Conservation (phyloP, 2,113 vertebrate species). For the Poecilia latipinna region DNA sequence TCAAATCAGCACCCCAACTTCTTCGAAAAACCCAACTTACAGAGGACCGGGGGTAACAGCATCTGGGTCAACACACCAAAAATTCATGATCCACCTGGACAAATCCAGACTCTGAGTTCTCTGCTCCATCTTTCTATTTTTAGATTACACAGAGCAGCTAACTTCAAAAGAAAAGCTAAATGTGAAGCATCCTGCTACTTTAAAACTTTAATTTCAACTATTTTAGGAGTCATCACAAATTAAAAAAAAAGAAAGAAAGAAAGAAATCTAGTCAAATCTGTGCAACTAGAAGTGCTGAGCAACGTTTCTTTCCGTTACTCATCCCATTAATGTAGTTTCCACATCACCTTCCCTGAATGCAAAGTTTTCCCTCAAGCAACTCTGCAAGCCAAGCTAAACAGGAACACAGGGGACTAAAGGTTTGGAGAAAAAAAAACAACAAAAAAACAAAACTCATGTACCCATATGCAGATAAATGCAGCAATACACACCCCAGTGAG, state of each 20-base stretch:
- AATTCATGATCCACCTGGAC: constrained; percentile 24
- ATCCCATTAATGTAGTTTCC: constrained; percentile 44
- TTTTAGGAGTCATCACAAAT: not conserved
- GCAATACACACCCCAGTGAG: constrained; percentile 63
- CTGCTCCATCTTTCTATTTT: not conserved
- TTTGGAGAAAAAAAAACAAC: constrained; percentile 23
- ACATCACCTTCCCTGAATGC: constrained; percentile 36
- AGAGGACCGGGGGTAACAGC: constrained; percentile 35
- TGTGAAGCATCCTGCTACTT: constrained; percentile 16
- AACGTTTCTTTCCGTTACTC: constrained; percentile 42
- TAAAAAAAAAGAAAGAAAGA: not conserved
- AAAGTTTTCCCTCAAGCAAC: constrained; percentile 51
- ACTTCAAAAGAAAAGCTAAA: constrained; percentile 25
- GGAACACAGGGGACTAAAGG: constrained; percentile 9
- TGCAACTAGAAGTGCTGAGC: constrained; percentile 6
- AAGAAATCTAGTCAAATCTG: constrained; percentile 23
- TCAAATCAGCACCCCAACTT: constrained; percentile 62
- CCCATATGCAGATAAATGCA: constrained; percentile 36
- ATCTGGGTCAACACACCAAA: constrained; percentile 23
- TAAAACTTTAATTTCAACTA: not conserved
- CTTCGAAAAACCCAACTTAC: constrained; percentile 57
- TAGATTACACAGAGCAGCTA: constrained; percentile 1
- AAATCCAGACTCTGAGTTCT: not conserved
- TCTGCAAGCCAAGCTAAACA: constrained; percentile 24
- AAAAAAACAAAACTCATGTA: constrained; percentile 2